A percentile compares a stretch with the other conserved stretches of the same genome.
Conservation (phyloP, 2,797 vertebrate species). For the Chloroceryle amazona region DNA sequence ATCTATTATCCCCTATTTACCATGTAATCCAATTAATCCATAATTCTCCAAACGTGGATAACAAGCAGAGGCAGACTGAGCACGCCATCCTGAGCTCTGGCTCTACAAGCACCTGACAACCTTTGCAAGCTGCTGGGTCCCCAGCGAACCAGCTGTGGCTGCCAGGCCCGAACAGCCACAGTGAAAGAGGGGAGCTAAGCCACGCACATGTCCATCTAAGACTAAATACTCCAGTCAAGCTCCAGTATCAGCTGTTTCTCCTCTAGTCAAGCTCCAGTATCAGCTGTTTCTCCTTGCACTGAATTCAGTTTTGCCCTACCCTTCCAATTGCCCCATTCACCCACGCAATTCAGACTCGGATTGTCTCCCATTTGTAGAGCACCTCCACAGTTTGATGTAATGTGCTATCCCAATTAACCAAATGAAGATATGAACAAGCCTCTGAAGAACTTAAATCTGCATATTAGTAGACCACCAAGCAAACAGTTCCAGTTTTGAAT, state of each 20-base stretch:
- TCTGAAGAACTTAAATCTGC: not conserved
- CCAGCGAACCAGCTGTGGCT: not conserved
- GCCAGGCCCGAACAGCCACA: not conserved
- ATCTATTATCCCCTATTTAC: conserved; percentile 63
- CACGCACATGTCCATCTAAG: accelerated
- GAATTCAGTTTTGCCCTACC: not conserved
- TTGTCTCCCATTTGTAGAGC: not conserved
- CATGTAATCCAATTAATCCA: conserved; percentile 43
- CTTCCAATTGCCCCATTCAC: not conserved
- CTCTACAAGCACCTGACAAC: accelerated
- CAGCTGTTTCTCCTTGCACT: not conserved
- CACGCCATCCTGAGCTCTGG: not conserved
- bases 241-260: not conserved
- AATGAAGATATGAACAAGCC: not conserved
- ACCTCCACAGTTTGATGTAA: not conserved
- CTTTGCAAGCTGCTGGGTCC: not conserved
- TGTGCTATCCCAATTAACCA: not conserved
- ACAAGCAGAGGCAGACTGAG: not conserved
- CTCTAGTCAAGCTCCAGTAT: no score
- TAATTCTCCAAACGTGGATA: conserved; percentile 28
- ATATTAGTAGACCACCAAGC: not conserved
- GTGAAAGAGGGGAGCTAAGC: not conserved
- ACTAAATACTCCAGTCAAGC: not conserved
- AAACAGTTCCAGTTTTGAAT: not conserved
- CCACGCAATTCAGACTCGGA: accelerated